Conservation (phyloP, 2,113 vertebrate genomes). For the Eira barbara region DNA sequence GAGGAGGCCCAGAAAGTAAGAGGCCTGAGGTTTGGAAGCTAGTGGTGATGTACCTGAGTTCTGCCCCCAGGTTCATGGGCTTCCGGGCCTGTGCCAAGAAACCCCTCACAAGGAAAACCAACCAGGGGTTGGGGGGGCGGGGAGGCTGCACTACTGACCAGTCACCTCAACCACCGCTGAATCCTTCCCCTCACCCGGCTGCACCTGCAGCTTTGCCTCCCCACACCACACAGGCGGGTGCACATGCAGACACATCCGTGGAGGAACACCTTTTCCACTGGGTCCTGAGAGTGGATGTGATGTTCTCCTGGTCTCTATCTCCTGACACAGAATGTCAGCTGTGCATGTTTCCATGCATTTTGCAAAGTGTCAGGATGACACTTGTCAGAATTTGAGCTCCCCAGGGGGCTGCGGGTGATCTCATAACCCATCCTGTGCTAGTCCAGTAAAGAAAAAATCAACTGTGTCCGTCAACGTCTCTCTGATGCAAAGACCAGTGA, state of each 20-base stretch:
- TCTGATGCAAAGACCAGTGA: background rate
- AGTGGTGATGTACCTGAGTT: rapidly evolving
- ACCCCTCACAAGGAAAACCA: background rate
- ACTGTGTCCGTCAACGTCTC: background rate
- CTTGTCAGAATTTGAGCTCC: background rate
- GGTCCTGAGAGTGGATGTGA: background rate
- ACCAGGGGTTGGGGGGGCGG: background rate
- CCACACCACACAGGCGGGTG: background rate
- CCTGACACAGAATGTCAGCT: background rate
- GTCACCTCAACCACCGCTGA: rapidly evolving
- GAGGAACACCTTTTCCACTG: background rate
- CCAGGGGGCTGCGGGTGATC: background rate
- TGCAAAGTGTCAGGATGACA: background rate
- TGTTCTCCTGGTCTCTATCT: background rate
- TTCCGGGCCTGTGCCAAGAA: background rate
- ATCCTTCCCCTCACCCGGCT: background rate
- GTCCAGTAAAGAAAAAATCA: background rate
- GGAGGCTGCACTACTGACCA: background rate
- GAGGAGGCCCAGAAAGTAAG: too few relatives aligned
- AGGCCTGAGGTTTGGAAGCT: rapidly evolving
- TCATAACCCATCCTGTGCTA: rapidly evolving
- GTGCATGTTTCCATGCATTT: background rate
- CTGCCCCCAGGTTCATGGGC: too few relatives aligned
- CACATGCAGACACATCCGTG: background rate
- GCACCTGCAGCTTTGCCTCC: rapidly evolving